phyloP scores from a whole-genome alignment of 1,140 invertebrate genomes.

The Drosophila eugracilis region DNA sequence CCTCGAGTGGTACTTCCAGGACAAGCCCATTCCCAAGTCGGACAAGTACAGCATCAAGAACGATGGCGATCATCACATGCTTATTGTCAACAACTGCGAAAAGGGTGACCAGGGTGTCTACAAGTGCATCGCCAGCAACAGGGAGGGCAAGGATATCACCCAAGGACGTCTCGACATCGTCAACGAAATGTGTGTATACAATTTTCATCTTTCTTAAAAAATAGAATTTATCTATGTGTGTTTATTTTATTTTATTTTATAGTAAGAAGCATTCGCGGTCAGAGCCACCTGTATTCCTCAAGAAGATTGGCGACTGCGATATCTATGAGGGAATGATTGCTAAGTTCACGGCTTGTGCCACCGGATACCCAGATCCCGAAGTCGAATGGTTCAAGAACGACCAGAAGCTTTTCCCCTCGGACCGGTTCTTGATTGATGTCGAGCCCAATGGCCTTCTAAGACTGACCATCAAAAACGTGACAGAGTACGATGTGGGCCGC shows the following conservation, averaged over 20 bases:
- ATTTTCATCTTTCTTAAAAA: no score
- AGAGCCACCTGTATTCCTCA: conserved; percentile 94
- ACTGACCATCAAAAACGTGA: conserved; percentile 90
- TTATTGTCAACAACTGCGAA: conserved; percentile 90
- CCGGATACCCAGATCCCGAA: conserved; percentile 93
- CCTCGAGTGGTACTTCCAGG: conserved; percentile 93
- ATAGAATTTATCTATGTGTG: no score
- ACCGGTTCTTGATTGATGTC: conserved; percentile 92
- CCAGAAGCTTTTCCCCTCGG: conserved; percentile 91
- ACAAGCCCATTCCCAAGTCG: conserved; percentile 87
- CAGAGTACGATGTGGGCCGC: conserved; percentile 91
- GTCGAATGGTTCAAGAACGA: conserved; percentile 94
- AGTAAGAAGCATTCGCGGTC: conserved; percentile 89
- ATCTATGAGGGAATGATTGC: conserved; percentile 94
- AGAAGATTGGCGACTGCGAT: conserved; percentile 95
- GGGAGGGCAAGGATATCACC: conserved; percentile 91
- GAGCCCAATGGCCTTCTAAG: conserved; percentile 90
- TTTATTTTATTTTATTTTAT: not conserved
- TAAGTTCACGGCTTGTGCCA: conserved; percentile 95
- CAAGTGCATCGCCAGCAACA: conserved; percentile 91
- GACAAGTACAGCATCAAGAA: conserved; percentile 89
- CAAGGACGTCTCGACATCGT: conserved; percentile 91
- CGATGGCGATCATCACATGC: conserved; percentile 91
- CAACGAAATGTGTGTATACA: conserved; percentile 91
- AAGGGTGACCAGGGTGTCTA: conserved; percentile 90